A percentile compares a stretch with the other conserved stretches of the same genome.
phyloP scores from a whole-genome alignment of 2,113 vertebrate species.

The Cephalopholis sonnerati region DNA sequence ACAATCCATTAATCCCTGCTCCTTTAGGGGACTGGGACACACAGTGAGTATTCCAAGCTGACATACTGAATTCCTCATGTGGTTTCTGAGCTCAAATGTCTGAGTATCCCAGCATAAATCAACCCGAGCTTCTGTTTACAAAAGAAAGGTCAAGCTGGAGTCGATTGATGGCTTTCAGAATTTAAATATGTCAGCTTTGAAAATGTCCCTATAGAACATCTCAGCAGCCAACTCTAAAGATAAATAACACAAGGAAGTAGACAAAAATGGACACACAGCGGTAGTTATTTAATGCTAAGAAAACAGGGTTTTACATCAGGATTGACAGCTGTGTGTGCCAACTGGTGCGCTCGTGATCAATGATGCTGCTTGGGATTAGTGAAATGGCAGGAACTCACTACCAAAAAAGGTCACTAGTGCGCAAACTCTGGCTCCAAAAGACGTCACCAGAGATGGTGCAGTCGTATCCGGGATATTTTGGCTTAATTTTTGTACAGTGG shows the following conservation, averaged over 20 bases:
- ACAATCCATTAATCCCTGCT: constrained; percentile 48
- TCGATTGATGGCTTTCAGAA: neutral
- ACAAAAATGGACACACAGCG: neutral
- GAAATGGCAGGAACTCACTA: too few relatives aligned
- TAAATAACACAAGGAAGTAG: neutral
- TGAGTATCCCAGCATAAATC: constrained; percentile 19
- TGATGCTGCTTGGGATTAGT: too few relatives aligned
- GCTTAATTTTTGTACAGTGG: too few relatives aligned
- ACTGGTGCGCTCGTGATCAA: too few relatives aligned
- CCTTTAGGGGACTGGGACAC: constrained; percentile 23
- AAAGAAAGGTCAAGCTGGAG: constrained; percentile 19
- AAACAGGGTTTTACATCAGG: too few relatives aligned
- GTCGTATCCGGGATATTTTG: too few relatives aligned
- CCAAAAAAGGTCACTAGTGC: too few relatives aligned
- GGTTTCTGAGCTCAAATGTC: constrained; percentile 27
- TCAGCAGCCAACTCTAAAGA: neutral
- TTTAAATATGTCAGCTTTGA: constrained; percentile 15
- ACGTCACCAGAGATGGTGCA: too few relatives aligned
- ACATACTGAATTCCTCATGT: constrained; percentile 28
- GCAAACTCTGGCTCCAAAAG: too few relatives aligned
- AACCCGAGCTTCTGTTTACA: constrained; percentile 11
- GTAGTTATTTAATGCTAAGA: too few relatives aligned
- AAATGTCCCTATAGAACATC: neutral
- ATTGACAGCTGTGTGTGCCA: too few relatives aligned
- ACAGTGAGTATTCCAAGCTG: constrained; percentile 20